Evolutionary conservation across 2,797 vertebrate genomes (phyloP).

Genomic region (Bradypodion ventrale): DNA sequence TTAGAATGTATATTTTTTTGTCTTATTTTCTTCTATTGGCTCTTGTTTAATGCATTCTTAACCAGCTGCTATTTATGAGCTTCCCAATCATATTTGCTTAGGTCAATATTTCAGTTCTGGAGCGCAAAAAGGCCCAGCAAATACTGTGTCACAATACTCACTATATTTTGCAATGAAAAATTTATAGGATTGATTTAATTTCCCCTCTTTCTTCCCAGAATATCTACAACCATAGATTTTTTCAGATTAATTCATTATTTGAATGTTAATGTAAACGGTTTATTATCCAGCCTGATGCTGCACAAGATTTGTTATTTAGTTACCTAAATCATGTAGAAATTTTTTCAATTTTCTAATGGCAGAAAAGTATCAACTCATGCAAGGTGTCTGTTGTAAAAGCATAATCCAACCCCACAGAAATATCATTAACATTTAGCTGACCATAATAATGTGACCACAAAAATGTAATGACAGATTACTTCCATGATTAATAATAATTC

Average conservation of each 20-base stretch:
- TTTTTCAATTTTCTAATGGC: constrained; percentile 11
- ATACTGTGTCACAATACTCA: not conserved
- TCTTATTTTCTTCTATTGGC: not conserved
- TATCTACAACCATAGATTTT: constrained; percentile 16
- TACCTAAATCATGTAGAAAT: constrained; percentile 10
- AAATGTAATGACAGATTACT: not conserved
- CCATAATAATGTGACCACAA: not conserved
- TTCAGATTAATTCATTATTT: constrained; percentile 31
- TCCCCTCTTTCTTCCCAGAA: not conserved
- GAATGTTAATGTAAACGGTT: constrained; percentile 25
- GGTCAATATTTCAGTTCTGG: constrained; percentile 13
- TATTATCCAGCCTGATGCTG: constrained; percentile 8
- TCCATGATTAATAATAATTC: not conserved
- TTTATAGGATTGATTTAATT: constrained; percentile 34
- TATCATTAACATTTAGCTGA: not conserved
- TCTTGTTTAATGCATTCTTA: not conserved
- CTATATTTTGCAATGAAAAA: constrained; percentile 28
- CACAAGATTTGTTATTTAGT: constrained; percentile 11
- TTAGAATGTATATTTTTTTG: not conserved
- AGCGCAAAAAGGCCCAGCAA: not conserved
- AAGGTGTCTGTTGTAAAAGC: not conserved
- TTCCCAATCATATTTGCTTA: not conserved
- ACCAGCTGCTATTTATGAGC: constrained; percentile 4
- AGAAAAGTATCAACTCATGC: not conserved
- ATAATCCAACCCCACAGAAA: not conserved